phyloP scores from a whole-genome alignment of 2,888 invertebrate genomes.

The Drosophila suboccidentalis region DNA sequence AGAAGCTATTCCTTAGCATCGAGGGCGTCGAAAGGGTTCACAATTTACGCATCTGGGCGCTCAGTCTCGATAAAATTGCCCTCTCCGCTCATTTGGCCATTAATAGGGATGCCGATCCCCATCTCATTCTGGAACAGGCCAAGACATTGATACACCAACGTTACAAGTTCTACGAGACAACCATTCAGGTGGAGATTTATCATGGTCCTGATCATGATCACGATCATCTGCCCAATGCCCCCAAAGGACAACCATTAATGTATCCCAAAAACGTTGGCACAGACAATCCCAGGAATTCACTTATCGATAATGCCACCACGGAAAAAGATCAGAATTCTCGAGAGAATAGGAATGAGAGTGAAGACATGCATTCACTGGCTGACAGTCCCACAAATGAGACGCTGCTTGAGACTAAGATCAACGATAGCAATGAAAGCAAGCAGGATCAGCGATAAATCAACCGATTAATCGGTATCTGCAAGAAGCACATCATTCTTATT shows the following conservation, averaged over 20 bases:
- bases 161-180: constrained; percentile 69
- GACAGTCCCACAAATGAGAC: neutral
- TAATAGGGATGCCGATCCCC: constrained; percentile 58
- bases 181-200: constrained; percentile 71
- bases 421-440: neutral
- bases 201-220: neutral
- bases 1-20: constrained; percentile 58
- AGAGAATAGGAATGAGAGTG: neutral
- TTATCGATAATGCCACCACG: neutral
- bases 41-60: constrained; percentile 70
- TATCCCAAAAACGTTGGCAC: neutral
- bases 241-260: neutral
- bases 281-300: constrained; percentile 1
- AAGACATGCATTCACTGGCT: neutral
- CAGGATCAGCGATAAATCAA: neutral
- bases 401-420: neutral
- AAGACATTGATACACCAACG: constrained; percentile 55
- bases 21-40: constrained; percentile 70
- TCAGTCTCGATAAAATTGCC: constrained; percentile 66
- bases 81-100: constrained; percentile 73
- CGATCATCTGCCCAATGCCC: neutral
- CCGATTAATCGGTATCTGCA: neutral
- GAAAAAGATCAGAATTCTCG: neutral
- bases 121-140: constrained; percentile 60
- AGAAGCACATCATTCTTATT: too few relatives aligned